Percentiles rank a stretch among this genome's conserved stretches.
phyloP scores from a whole-genome alignment of 2,113 vertebrate species.

The Ciconia stormi region DNA sequence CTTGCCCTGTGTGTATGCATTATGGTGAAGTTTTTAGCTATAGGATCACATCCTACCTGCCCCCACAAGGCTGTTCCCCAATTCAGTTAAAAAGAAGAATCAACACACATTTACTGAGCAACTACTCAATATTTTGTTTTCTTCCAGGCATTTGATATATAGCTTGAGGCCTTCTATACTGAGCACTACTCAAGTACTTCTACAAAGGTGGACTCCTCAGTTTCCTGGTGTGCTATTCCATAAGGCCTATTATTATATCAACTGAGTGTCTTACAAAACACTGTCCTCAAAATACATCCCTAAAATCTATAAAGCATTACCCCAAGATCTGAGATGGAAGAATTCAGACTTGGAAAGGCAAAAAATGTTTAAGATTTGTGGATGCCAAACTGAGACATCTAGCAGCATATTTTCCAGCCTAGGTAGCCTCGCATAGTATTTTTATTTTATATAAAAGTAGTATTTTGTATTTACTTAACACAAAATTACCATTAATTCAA shows the following conservation, averaged over 20 bases:
- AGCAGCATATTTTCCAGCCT: background rate
- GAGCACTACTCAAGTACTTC: background rate
- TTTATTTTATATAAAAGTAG: background rate
- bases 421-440: background rate
- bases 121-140: background rate
- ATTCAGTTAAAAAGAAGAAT: background rate
- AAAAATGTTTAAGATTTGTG: background rate
- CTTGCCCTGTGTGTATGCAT: background rate
- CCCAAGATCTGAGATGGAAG: background rate
- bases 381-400: background rate
- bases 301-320: background rate
- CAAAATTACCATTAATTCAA: background rate
- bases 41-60: background rate
- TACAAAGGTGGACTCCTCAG: background rate
- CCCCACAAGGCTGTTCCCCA: background rate
- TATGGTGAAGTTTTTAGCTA: background rate
- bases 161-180: background rate
- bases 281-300: background rate
- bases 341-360: background rate
- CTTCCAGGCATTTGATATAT: background rate
- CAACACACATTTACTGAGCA: background rate
- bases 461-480: background rate
- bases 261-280: background rate
- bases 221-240: background rate
- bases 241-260: background rate